Percentiles rank a stretch among this genome's conserved stretches.
Evolutionary conservation across 2,113 vertebrate species (phyloP).

Genomic region (Tringa solitaria): DNA sequence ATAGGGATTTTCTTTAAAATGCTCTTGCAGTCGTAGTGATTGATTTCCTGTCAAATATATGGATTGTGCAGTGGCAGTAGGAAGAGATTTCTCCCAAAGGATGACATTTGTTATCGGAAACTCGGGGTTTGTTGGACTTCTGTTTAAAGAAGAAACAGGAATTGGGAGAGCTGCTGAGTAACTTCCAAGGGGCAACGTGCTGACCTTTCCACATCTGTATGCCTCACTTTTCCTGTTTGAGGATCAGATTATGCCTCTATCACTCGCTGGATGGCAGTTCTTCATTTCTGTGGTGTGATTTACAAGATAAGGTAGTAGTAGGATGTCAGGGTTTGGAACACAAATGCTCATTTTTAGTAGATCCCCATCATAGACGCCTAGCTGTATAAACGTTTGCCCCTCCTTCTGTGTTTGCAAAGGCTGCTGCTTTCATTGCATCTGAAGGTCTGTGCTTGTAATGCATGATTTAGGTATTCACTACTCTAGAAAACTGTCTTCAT

Average conservation of each 20-base stretch:
- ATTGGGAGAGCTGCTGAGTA: background rate
- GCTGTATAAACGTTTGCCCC: background rate
- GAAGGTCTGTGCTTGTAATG: background rate
- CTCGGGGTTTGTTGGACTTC: background rate
- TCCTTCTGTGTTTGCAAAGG: background rate
- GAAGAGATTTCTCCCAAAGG: constrained; percentile 28
- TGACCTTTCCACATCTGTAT: background rate
- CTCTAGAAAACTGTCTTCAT: background rate
- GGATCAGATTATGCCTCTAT: background rate
- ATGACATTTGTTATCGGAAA: constrained; percentile 14
- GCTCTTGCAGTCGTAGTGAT: constrained; percentile 27
- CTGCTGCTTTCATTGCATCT: background rate
- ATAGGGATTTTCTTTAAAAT: constrained; percentile 31
- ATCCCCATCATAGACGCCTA: background rate
- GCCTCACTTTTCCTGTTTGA: background rate
- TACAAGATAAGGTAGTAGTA: background rate
- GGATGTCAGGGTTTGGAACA: background rate
- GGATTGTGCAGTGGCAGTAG: constrained; percentile 13
- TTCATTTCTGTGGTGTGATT: fast-evolving
- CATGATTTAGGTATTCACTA: background rate
- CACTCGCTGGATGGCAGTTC: background rate
- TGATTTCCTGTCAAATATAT: constrained; percentile 56
- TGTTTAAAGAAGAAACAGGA: constrained; percentile 19
- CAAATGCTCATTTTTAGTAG: background rate
- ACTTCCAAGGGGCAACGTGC: background rate